These are phyloP conservation scores for Xestia c-nigrum DNA, from an alignment of 2,888 invertebrate species.

Conservation along the genomic window DNA sequence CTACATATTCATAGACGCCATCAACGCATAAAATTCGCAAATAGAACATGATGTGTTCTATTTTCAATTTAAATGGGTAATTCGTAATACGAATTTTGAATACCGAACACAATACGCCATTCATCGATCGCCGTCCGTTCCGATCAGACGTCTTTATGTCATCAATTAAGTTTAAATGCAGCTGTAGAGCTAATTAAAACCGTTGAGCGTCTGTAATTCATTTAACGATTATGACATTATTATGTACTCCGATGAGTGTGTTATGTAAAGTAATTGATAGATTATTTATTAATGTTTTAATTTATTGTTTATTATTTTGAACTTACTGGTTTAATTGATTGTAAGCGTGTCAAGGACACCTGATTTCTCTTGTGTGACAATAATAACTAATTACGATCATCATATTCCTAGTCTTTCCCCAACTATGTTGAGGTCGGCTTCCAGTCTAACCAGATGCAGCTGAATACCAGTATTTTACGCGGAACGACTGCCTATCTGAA, in stretches of 20 bases:
- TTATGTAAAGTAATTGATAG: constrained; percentile 38
- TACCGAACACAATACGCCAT: constrained; percentile 51
- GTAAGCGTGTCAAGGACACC: constrained; percentile 3
- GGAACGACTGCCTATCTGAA: too few relatives aligned
- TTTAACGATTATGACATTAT: constrained; percentile 47
- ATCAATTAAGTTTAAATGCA: constrained; percentile 36
- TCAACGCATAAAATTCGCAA: constrained; percentile 41
- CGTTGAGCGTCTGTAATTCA: constrained; percentile 31
- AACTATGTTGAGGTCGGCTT: too few relatives aligned
- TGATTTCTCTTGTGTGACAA: not conserved
- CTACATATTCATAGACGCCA: not conserved
- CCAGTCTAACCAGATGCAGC: too few relatives aligned
- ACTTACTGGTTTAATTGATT: constrained; percentile 3
- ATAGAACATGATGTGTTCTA: constrained; percentile 51
- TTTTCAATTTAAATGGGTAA: constrained; percentile 51
- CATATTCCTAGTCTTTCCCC: too few relatives aligned
- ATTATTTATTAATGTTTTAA: constrained; percentile 36
- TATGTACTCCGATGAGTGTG: constrained; percentile 16
- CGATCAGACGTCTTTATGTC: constrained; percentile 43
- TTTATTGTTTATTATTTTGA: constrained; percentile 32
- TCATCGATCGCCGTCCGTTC: constrained; percentile 39
- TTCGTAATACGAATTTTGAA: constrained; percentile 50
- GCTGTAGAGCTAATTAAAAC: constrained; percentile 46
- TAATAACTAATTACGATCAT: not conserved
- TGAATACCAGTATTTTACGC: too few relatives aligned